Percentiles rank a stretch among this genome's conserved stretches.
Evolutionary conservation across 2,113 vertebrate species (phyloP).

Genomic region (Urocitellus parryii): DNA sequence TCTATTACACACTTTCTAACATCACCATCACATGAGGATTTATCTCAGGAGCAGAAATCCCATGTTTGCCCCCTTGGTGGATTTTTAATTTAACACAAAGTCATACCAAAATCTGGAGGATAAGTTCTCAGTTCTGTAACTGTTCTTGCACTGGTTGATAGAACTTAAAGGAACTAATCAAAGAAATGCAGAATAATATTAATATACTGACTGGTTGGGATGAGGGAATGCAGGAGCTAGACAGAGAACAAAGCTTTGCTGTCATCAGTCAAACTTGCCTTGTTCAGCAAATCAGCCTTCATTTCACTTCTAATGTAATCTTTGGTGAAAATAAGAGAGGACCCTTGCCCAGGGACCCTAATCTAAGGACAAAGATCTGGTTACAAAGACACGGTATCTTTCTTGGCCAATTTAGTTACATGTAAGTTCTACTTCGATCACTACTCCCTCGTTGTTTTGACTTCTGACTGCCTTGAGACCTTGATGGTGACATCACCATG

Average conservation of each 20-base stretch:
- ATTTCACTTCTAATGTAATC: background rate
- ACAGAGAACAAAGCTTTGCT: background rate
- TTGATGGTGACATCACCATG: background rate
- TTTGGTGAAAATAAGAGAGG: background rate
- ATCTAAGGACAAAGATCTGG: background rate
- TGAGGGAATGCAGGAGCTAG: background rate
- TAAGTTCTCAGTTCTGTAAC: background rate
- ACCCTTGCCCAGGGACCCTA: background rate
- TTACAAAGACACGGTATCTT: background rate
- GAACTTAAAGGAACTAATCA: background rate
- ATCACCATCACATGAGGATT: background rate
- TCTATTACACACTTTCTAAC: background rate
- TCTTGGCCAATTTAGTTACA: background rate
- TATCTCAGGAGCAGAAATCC: background rate
- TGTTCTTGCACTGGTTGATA: background rate
- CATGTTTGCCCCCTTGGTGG: background rate
- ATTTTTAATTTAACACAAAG: background rate
- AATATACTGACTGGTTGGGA: background rate
- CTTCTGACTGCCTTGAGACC: background rate
- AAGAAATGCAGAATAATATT: background rate
- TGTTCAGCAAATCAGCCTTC: background rate
- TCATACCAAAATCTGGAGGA: background rate
- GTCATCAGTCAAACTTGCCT: background rate
- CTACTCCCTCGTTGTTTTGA: background rate
- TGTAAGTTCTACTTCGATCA: background rate